Conservation (phyloP, 2,113 vertebrate genomes). For the Rousettus leschenaultii region DNA sequence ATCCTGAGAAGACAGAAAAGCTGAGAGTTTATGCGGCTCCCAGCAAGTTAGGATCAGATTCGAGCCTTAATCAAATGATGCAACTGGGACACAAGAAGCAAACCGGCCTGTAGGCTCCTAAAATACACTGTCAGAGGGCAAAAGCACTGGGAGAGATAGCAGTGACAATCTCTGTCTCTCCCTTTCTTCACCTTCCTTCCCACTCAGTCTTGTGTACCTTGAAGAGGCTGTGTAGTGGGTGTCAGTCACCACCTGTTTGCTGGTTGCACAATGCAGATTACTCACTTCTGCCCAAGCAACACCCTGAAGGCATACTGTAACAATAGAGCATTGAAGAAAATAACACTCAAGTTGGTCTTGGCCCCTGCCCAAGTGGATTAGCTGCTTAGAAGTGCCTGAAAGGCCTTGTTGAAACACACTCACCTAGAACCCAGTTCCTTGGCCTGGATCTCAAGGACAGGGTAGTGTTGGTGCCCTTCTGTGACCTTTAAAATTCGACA, state of each 20-base stretch:
- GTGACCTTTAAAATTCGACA: neutral
- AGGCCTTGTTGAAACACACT: conserved; percentile 4
- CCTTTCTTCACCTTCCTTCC: neutral
- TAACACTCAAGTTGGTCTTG: neutral
- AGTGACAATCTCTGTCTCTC: no score
- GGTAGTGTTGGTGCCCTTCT: neutral
- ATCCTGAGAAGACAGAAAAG: neutral
- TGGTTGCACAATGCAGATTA: neutral
- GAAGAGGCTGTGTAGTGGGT: rapidly evolving
- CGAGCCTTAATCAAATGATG: neutral
- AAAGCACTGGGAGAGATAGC: neutral
- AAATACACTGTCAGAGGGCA: neutral
- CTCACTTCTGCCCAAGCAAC: neutral
- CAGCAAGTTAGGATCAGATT: neutral
- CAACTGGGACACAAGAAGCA: neutral
- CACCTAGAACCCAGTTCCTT: conserved; percentile 46
- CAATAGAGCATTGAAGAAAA: neutral
- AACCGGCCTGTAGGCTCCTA: neutral
- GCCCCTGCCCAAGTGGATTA: neutral
- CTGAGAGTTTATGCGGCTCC: neutral
- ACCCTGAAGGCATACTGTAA: neutral
- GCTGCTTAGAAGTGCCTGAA: neutral
- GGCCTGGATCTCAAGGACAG: conserved; percentile 59
- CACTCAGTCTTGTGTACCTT: neutral
- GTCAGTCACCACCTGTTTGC: neutral